These are phyloP conservation scores for Bryconaethiops microstoma DNA, from an alignment of 2,797 vertebrate species.

Conservation along the genomic window DNA sequence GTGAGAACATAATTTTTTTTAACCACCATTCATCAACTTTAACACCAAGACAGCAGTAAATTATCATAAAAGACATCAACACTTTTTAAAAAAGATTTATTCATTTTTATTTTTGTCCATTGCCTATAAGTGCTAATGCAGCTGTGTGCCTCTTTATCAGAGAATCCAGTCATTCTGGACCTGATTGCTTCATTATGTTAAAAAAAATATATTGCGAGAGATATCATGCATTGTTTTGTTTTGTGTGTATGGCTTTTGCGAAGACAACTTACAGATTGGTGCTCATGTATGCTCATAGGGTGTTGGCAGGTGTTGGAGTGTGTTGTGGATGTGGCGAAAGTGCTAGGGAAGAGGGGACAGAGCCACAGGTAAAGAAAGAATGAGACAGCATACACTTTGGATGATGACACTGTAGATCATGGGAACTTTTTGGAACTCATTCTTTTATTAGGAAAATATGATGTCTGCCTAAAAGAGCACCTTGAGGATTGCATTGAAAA, in stretches of 20 bases:
- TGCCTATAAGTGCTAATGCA: too few relatives aligned
- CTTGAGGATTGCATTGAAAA: conserved; percentile 29
- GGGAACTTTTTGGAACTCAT: conserved; percentile 39
- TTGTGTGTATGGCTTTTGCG: conserved; percentile 10
- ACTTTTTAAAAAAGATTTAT: too few relatives aligned
- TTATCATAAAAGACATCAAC: too few relatives aligned
- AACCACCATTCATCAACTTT: too few relatives aligned
- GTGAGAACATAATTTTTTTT: too few relatives aligned
- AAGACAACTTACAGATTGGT: conserved; percentile 1
- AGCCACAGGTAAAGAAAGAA: background rate
- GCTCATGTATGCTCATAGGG: background rate
- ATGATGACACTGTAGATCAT: conserved; percentile 18
- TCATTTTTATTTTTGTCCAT: too few relatives aligned
- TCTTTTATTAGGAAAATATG: conserved; percentile 19
- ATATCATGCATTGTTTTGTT: conserved; percentile 8
- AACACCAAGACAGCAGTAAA: too few relatives aligned
- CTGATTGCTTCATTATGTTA: too few relatives aligned
- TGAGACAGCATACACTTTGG: background rate
- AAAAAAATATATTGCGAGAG: background rate
- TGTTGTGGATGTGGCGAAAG: too few relatives aligned
- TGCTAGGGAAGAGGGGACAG: background rate
- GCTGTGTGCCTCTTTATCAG: too few relatives aligned
- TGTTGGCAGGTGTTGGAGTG: background rate
- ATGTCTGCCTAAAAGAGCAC: too few relatives aligned
- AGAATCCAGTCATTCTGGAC: too few relatives aligned